These are phyloP conservation scores for Nephrotoma flavescens DNA, from an alignment of 2,888 invertebrate genomes.

Conservation along the genomic window DNA sequence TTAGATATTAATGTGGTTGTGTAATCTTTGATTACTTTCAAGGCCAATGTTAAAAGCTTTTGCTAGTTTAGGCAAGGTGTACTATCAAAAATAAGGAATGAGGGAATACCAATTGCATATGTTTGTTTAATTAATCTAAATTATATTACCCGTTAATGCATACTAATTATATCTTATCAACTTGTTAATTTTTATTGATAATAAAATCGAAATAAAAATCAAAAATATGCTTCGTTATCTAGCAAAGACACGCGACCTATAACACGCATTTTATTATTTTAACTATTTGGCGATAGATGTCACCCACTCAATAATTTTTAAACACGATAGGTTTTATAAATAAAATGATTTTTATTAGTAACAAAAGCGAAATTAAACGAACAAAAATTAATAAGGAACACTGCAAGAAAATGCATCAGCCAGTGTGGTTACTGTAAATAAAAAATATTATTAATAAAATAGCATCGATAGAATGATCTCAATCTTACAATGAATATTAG, in stretches of 20 bases:
- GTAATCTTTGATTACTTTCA: not conserved
- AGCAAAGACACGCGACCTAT: not conserved
- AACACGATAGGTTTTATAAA: not conserved
- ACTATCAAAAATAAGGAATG: not conserved
- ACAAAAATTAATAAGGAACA: not conserved
- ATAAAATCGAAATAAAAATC: not conserved
- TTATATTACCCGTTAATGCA: not conserved
- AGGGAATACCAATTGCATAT: not conserved
- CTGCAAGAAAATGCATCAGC: constrained; percentile 4
- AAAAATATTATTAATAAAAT: not conserved
- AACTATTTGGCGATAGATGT: not conserved
- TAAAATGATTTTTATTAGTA: not conserved
- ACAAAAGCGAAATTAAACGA: not conserved
- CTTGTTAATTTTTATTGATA: not conserved
- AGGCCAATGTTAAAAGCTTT: not conserved
- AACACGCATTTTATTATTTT: not conserved
- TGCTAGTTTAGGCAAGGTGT: not conserved
- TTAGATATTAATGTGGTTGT: not conserved
- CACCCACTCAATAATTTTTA: not conserved
- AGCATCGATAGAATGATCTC: not conserved
- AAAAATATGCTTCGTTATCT: not conserved
- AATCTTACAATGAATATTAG: constrained; percentile 12
- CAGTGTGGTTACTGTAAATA: not conserved
- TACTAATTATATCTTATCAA: not conserved
- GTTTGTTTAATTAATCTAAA: not conserved